These are phyloP conservation scores for Megaceryle torquata DNA, from an alignment of 2,113 vertebrate species.

Conservation along the genomic window DNA sequence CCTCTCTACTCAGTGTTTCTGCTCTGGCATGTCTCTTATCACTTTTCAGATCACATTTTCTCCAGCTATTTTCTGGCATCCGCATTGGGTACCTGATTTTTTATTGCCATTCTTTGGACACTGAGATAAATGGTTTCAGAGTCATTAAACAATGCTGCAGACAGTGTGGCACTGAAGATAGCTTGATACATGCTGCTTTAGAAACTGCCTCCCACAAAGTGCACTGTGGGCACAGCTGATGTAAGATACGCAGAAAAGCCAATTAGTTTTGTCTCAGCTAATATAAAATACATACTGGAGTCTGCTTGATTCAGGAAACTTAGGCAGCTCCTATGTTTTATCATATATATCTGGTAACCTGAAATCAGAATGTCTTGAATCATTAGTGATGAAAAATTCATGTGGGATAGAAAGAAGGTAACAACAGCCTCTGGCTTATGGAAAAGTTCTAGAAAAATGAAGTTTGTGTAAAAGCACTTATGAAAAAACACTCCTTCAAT, in stretches of 20 bases:
- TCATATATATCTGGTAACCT: neutral
- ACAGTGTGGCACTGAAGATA: neutral
- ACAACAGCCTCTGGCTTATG: neutral
- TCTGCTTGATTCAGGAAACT: neutral
- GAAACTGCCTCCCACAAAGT: neutral
- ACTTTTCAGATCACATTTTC: neutral
- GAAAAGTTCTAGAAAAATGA: neutral
- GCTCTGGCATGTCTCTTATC: neutral
- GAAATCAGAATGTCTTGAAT: neutral
- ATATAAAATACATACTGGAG: neutral
- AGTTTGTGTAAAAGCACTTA: neutral
- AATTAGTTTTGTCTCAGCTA: slow-evolving; percentile 20
- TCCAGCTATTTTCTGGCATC: neutral
- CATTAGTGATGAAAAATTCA: neutral
- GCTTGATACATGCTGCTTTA: neutral
- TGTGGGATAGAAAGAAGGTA: neutral
- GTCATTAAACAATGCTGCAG: neutral
- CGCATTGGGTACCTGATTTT: neutral
- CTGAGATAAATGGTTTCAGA: neutral
- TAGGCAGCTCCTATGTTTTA: neutral
- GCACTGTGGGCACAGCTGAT: neutral
- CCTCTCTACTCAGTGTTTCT: neutral
- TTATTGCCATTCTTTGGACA: neutral
- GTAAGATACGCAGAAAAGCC: neutral
- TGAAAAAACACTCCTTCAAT: neutral